Percentiles rank a stretch among this genome's conserved stretches.
Conservation (phyloP, 2,797 vertebrate genomes). For the Tinamus major region DNA sequence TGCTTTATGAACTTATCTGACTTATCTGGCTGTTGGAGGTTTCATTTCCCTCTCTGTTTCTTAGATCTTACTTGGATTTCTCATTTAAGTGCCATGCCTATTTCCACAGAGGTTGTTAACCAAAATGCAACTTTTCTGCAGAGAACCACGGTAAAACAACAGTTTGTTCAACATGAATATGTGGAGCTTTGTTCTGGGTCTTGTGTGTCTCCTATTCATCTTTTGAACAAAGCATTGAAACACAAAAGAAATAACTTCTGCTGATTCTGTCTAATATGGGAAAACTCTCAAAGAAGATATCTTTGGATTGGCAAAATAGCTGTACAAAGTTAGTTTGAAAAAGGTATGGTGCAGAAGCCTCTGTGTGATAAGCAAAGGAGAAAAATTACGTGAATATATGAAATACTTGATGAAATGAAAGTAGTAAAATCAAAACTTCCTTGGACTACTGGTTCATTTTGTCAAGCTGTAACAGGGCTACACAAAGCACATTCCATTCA, state of each 20-base stretch:
- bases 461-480: background rate
- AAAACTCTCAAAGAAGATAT: background rate
- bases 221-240: background rate
- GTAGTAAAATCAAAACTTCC: background rate
- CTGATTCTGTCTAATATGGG: background rate
- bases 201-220: background rate
- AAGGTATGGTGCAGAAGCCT: background rate
- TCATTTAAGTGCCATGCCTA: background rate
- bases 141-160: background rate
- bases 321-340: background rate
- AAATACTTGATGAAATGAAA: background rate
- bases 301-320: background rate
- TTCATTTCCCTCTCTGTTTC: background rate
- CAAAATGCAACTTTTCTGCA: background rate
- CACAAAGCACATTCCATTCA: background rate
- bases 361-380: background rate
- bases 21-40: background rate
- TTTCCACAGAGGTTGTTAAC: background rate
- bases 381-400: background rate
- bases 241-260: background rate
- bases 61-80: background rate
- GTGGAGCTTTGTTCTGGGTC: background rate
- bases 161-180: background rate
- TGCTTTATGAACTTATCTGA: background rate
- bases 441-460: background rate